A percentile compares a stretch with the other conserved stretches of the same genome.
Conservation (phyloP, 2,113 vertebrate genomes). For the Acanthisitta chloris region DNA sequence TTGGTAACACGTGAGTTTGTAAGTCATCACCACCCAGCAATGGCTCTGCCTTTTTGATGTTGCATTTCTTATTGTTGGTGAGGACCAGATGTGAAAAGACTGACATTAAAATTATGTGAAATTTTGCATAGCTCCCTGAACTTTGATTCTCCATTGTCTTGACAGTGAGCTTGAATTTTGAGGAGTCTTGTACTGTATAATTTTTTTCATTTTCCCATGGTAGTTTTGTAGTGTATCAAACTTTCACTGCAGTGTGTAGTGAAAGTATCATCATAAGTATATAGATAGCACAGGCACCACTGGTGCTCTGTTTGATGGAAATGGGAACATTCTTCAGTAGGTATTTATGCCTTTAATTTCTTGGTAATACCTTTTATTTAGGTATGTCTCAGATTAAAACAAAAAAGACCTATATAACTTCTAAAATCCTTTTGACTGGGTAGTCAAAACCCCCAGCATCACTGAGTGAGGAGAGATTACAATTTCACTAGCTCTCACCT, state of each 20-base stretch:
- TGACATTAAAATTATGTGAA: neutral
- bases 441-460: neutral
- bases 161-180: neutral
- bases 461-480: neutral
- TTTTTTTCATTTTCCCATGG: neutral
- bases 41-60: neutral
- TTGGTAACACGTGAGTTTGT: neutral
- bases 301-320: neutral
- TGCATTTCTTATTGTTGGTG: constrained; percentile 51
- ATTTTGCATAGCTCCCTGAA: neutral
- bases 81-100: neutral
- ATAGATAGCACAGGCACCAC: neutral
- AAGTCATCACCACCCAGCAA: neutral
- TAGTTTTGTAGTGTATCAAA: neutral
- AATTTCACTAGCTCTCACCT: neutral
- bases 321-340: neutral
- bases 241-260: neutral
- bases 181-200: neutral
- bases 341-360: neutral
- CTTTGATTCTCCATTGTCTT: neutral
- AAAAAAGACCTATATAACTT: neutral
- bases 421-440: neutral
- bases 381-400: neutral
- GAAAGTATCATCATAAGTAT: neutral
- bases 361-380: neutral